Evolutionary conservation across 1,140 invertebrate genomes (phyloP).

Genomic region (Gyrodactylus salaris): DNA sequence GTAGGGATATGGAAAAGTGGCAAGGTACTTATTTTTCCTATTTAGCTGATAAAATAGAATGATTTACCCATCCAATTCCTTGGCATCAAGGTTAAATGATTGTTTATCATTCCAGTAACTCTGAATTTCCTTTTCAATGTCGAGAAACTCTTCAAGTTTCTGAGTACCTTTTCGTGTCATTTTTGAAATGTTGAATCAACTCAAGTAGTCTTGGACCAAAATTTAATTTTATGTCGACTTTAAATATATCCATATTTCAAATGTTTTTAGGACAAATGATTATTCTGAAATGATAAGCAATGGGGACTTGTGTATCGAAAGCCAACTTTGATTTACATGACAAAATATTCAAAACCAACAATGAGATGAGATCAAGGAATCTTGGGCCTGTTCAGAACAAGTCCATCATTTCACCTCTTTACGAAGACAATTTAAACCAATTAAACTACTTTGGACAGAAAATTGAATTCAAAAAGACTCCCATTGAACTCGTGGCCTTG

Average conservation of each 20-base stretch:
- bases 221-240: not conserved
- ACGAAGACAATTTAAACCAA: not conserved
- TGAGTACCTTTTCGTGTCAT: constrained; percentile 1
- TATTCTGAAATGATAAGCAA: no score
- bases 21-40: constrained; percentile 41
- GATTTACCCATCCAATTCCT: not conserved
- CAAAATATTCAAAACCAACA: not conserved
- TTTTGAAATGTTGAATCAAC: not conserved
- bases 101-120: not conserved
- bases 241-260: not conserved
- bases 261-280: not conserved
- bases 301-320: not conserved
- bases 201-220: not conserved
- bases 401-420: not conserved
- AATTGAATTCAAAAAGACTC: not conserved
- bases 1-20: constrained; percentile 87
- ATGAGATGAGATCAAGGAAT: no score
- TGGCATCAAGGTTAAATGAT: not conserved
- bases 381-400: not conserved
- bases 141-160: constrained; percentile 1
- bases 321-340: not conserved
- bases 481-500: not conserved
- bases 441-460: not conserved
- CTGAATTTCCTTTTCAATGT: not conserved
- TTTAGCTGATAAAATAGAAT: not conserved